Percentiles rank a stretch among this genome's conserved stretches.
Conservation (phyloP, 2,888 invertebrate species). For the Trissolcus brochymenae region DNA sequence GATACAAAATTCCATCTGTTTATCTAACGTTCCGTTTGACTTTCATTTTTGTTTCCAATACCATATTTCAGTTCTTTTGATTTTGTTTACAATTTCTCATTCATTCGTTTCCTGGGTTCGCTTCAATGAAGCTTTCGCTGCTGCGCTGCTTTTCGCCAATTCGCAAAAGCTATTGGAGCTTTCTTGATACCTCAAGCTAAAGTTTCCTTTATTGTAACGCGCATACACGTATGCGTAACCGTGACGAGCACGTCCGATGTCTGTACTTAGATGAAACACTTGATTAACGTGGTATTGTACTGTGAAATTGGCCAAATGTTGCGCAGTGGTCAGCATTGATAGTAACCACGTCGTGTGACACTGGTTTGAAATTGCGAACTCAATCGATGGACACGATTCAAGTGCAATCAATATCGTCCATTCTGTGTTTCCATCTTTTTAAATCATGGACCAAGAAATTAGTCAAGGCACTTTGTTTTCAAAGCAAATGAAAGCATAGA, state of each 20-base stretch:
- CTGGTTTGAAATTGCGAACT: constrained; percentile 38
- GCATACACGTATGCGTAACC: constrained; percentile 32
- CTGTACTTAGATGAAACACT: constrained; percentile 59
- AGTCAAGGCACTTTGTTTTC: too few relatives aligned
- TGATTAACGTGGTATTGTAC: constrained; percentile 58
- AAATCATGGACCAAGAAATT: constrained; percentile 7
- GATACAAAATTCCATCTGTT: neutral
- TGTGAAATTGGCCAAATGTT: constrained; percentile 73
- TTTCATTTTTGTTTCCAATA: constrained; percentile 38
- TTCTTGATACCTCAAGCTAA: constrained; percentile 56
- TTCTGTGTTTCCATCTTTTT: constrained; percentile 17
- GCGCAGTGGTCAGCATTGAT: constrained; percentile 72
- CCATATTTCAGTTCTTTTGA: constrained; percentile 39
- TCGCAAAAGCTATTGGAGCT: constrained; percentile 66
- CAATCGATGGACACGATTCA: constrained; percentile 33
- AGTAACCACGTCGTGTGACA: constrained; percentile 61
- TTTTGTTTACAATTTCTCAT: constrained; percentile 57
- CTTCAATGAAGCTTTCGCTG: constrained; percentile 74
- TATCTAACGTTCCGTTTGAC: constrained; percentile 39
- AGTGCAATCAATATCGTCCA: constrained; percentile 27
- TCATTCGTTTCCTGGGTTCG: constrained; percentile 70
- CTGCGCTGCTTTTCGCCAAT: constrained; percentile 76
- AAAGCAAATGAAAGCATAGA: neutral
- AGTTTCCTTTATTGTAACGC: constrained; percentile 41
- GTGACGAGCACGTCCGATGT: constrained; percentile 49